Evolutionary conservation across 2,888 invertebrate genomes (phyloP), one percentile per base, ranked within the genome.

Genomic region (Helobdella robusta): DNA sequence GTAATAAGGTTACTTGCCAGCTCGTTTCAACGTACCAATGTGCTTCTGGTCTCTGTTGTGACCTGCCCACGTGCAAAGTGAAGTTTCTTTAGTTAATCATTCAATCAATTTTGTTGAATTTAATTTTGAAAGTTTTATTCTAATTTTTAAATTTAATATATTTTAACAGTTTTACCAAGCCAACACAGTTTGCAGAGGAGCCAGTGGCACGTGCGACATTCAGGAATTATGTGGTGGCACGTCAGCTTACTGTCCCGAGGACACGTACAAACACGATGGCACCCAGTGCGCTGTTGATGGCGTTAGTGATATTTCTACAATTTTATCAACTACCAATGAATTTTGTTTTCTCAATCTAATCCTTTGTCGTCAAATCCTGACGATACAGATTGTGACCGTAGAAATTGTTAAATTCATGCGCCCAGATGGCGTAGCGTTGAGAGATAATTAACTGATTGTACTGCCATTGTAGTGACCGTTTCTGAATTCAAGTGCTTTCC

Each of bases 31-130:
- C 20, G 8, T 35, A 35, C 0, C 40, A 36, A 18, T 60, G 60
- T 44, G 60, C 60, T 1, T 60, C 23, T n/a, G 60, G 60, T n/a
- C 34, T 18, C 4, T 60, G 60, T 25, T 60, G 60, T 25, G 40
- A 60, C 28, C 20, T 36, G 15, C 8, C 20, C 2, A 60, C 4
- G 23, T 60, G 60, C 40, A 35, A 60, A 36, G 60, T 60, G 18
- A 36, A 34, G 8, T 58, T 58, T 32, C 32, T 25, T 30, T 30
- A 15, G 1, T 15, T 28, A 1, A 58, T 2, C 15, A 18, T 4
- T 25, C 5, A 52, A 52, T 52, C 8, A 20, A 15, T 11, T 20
- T 52, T 52, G 11, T 20, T 20, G 20, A 18, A 15, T 15, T 20
- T 20, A 20, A 23, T 52, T 11, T 8, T 52, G 8, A 20, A 52